Evolutionary conservation across 1,140 invertebrate genomes (phyloP).

Genomic region (Tribolium madens): DNA sequence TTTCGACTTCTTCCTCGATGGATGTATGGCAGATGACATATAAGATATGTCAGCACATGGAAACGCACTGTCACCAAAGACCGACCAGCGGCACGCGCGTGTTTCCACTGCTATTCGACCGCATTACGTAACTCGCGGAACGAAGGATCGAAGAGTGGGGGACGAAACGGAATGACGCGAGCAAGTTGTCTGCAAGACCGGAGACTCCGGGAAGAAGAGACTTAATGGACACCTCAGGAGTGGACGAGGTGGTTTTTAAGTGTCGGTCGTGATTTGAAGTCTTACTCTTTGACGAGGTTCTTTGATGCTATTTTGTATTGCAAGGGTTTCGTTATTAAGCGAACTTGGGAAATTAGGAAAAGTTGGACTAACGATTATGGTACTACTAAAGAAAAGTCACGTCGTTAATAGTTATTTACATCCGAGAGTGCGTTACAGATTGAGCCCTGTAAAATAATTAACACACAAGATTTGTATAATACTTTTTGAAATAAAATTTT

Average conservation of each 20-base stretch:
- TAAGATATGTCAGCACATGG: slow-evolving; percentile 12
- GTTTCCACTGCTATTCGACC: slow-evolving; percentile 50
- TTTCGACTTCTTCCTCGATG: neutral
- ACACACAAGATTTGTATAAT: too few relatives aligned
- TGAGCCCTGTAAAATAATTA: too few relatives aligned
- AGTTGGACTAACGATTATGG: too few relatives aligned
- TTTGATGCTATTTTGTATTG: too few relatives aligned
- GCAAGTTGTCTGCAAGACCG: too few relatives aligned
- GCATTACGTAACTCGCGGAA: slow-evolving; percentile 53
- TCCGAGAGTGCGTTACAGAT: too few relatives aligned
- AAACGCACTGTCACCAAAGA: slow-evolving; percentile 25
- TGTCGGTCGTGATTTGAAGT: neutral
- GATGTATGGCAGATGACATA: neutral
- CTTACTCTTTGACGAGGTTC: neutral
- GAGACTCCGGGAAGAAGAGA: slow-evolving; percentile 6
- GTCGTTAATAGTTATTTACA: too few relatives aligned
- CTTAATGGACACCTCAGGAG: neutral
- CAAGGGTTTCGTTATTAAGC: too few relatives aligned
- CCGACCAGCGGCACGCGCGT: slow-evolving; percentile 46
- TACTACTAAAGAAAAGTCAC: too few relatives aligned
- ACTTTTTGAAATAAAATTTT: too few relatives aligned
- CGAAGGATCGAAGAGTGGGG: slow-evolving; percentile 14
- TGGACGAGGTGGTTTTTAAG: neutral
- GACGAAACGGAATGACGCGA: slow-evolving; percentile 6
- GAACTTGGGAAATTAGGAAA: too few relatives aligned